Evolutionary conservation across 92 coral and sea anemone species (phyloP).

Genomic region (Palythoa grandiflora): DNA sequence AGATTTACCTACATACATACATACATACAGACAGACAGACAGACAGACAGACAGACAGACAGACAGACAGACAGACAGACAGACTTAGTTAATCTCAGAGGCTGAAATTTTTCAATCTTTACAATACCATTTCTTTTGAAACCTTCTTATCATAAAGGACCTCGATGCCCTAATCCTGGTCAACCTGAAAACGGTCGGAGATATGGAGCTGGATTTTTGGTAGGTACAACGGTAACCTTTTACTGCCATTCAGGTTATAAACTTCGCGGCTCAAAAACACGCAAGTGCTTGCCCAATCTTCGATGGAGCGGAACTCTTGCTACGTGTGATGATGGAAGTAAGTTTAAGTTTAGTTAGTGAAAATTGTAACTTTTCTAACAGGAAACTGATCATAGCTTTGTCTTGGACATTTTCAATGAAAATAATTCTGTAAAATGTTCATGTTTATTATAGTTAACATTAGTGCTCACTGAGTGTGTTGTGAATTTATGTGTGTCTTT

Average conservation of each 20-base stretch:
- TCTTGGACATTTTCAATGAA: too few species aligned
- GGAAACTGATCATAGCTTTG: background rate
- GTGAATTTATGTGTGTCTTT: too few species aligned
- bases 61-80: too few species aligned
- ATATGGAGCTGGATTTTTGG: slow-evolving; percentile 52
- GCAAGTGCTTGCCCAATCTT: slow-evolving; percentile 73
- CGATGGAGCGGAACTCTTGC: slow-evolving; percentile 85
- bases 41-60: too few species aligned
- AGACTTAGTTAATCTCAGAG: background rate
- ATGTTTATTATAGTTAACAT: too few species aligned
- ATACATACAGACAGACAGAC: too few species aligned
- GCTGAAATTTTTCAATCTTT: background rate
- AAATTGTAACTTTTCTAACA: background rate
- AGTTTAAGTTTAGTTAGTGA: slow-evolving; percentile 16
- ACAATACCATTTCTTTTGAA: background rate
- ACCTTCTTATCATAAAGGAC: slow-evolving; percentile 40
- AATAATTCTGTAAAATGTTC: too few species aligned
- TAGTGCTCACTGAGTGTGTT: too few species aligned
- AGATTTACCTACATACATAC: too few species aligned
- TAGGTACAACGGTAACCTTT: slow-evolving; percentile 73
- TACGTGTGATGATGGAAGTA: slow-evolving; percentile 87
- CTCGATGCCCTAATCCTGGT: slow-evolving; percentile 77
- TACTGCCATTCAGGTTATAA: slow-evolving; percentile 77
- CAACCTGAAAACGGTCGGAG: slow-evolving; percentile 76
- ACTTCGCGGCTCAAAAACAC: slow-evolving; percentile 76